Evolutionary conservation across 2,888 invertebrate genomes (phyloP), one percentile per base, ranked within the genome.

Genomic region (Spicauda simplicius): DNA sequence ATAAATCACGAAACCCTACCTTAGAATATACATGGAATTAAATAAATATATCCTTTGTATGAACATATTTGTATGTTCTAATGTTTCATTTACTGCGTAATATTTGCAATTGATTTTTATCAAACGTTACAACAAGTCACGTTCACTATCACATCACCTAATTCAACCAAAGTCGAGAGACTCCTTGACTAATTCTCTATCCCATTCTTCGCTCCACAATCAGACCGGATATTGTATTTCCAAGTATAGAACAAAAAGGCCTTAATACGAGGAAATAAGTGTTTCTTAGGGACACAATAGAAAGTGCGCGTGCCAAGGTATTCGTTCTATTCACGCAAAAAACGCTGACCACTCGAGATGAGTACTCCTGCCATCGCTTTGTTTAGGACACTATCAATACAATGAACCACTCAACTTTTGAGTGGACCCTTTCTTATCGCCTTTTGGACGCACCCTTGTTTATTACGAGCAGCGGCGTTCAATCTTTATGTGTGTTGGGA

Each of bases 141-240:
- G 6, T 48, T n/a, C n/a, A n/a, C n/a, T n/a, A 48, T 12, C 12
- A 4, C 1, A 37, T 0, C 37, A 37, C 12, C 37, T 11, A 0
- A 10, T 33, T 37, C 11, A 37, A 37, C 37, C 37, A 37, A 12
- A 11, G 12, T 12, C 37, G 37, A 37, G 12, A 2, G 1, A 37
- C 37, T 37, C 12, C 2, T 37, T 33, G 6, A 33, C 37, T n/a
- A 33, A 52, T 30, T 14, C 45, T 48, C 18, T 19, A 45, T 14
- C 55, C 41, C 18, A 19, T 41, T 65, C 64, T 45, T 58, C 19
- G 53, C 11, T 65, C 19, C 76, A 77, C 79, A 76, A 16, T 73
- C 72, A 73, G 78, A 85, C 87, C 86, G 88, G 88, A 88, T 85
- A 85, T 87, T 81, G 82, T 86, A 84, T 84, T 89, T 89, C 88